Conservation (phyloP, 2,113 vertebrate species). For the Heterocephalus glaber region DNA sequence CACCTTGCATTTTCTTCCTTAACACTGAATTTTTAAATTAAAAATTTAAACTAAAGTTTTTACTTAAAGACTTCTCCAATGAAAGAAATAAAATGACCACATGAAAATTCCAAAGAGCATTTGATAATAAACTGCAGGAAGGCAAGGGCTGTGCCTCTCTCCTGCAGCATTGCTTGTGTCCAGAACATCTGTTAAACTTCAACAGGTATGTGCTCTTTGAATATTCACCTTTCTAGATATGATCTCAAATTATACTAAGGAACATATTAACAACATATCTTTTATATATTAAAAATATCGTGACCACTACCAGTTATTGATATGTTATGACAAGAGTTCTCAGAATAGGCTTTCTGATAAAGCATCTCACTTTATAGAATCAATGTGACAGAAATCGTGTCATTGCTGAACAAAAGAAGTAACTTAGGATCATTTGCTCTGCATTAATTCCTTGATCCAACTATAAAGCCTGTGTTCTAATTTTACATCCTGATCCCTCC, state of each 20-base stretch:
- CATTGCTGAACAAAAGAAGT: background rate
- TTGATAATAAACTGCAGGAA: background rate
- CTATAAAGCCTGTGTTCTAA: background rate
- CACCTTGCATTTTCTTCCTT: background rate
- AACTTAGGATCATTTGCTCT: background rate
- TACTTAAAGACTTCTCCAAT: background rate
- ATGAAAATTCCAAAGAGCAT: background rate
- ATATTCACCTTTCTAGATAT: background rate
- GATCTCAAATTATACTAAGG: background rate
- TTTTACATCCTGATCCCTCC: background rate
- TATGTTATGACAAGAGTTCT: background rate
- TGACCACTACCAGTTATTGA: background rate
- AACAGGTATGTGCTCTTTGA: background rate
- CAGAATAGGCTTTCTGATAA: background rate
- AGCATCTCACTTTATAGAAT: background rate
- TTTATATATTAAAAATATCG: background rate
- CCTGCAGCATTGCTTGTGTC: background rate
- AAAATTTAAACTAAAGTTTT: background rate
- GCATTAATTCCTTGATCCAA: background rate
- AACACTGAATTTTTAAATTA: background rate
- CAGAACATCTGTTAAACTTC: background rate
- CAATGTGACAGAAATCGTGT: background rate
- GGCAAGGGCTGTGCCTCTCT: background rate
- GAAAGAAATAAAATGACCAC: background rate
- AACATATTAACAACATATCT: background rate